These are phyloP conservation scores for Eulemur albifrons DNA, from an alignment of 2,797 vertebrate genomes.

Conservation along the genomic window DNA sequence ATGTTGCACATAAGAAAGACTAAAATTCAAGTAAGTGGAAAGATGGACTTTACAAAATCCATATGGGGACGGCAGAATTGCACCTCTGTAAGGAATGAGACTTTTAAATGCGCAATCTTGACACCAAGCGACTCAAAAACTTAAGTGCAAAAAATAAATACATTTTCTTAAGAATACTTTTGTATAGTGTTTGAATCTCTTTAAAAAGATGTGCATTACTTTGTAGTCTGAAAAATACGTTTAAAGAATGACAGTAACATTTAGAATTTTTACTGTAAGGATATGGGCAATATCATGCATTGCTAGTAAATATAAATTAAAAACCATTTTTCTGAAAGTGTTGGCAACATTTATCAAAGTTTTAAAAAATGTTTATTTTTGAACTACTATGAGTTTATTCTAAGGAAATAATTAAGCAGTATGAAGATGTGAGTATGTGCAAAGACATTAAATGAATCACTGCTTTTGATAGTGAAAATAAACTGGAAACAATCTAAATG, in stretches of 20 bases:
- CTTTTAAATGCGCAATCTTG: neutral
- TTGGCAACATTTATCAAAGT: neutral
- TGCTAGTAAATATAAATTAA: neutral
- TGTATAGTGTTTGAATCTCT: neutral
- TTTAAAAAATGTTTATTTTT: neutral
- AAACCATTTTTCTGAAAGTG: neutral
- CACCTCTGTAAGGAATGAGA: neutral
- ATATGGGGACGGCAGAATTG: neutral
- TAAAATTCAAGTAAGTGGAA: neutral
- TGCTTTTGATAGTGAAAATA: neutral
- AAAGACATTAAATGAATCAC: neutral
- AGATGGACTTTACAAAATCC: neutral
- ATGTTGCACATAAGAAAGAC: neutral
- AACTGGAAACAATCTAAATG: neutral
- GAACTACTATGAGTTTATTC: neutral
- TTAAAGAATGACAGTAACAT: neutral
- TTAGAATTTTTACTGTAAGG: neutral
- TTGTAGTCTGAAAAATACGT: neutral
- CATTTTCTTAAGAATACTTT: neutral
- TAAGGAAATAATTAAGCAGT: neutral
- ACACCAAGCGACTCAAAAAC: neutral
- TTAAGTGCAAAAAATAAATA: neutral
- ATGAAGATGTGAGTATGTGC: neutral
- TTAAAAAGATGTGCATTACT: neutral
- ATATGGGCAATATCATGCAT: neutral